Evolutionary conservation across 2,797 vertebrate genomes (phyloP).

Genomic region (Phylloscopus collybita): DNA sequence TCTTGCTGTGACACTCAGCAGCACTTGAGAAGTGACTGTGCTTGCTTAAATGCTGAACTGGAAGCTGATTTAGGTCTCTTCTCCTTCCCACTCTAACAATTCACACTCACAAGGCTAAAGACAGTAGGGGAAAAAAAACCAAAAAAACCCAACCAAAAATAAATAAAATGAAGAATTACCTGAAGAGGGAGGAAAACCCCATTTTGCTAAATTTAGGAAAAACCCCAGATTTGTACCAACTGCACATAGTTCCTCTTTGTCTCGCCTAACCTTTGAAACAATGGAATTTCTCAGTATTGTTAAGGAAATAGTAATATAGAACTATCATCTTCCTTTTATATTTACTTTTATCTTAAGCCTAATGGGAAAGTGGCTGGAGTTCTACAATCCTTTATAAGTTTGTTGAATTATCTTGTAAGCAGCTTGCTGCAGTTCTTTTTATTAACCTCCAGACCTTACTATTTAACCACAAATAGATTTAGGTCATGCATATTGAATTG

Average conservation of each 20-base stretch:
- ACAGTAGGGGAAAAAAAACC: background rate
- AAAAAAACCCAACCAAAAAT: background rate
- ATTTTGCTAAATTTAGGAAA: background rate
- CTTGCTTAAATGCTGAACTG: slow-evolving; percentile 60
- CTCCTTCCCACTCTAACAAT: background rate
- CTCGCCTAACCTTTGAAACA: slow-evolving; percentile 13
- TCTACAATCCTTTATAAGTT: background rate
- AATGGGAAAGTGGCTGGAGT: slow-evolving; percentile 10
- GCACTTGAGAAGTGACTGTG: slow-evolving; percentile 55
- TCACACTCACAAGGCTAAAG: background rate
- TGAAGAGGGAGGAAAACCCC: background rate
- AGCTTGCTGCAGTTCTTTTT: slow-evolving; percentile 48
- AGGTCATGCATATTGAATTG: slow-evolving; percentile 53
- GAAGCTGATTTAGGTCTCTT: slow-evolving; percentile 58
- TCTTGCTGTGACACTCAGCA: slow-evolving; percentile 72
- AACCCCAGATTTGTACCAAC: background rate
- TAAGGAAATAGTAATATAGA: background rate
- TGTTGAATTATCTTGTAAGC: slow-evolving; percentile 34
- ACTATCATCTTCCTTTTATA: background rate
- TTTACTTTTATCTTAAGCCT: slow-evolving; percentile 6
- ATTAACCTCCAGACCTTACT: slow-evolving; percentile 54
- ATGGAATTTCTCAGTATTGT: background rate
- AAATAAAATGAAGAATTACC: background rate
- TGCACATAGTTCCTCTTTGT: background rate
- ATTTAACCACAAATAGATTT: slow-evolving; percentile 65